Evolutionary conservation across 2,888 invertebrate genomes (phyloP), one percentile per base, ranked within the genome.

Genomic region (Leistus spinibarbis): DNA sequence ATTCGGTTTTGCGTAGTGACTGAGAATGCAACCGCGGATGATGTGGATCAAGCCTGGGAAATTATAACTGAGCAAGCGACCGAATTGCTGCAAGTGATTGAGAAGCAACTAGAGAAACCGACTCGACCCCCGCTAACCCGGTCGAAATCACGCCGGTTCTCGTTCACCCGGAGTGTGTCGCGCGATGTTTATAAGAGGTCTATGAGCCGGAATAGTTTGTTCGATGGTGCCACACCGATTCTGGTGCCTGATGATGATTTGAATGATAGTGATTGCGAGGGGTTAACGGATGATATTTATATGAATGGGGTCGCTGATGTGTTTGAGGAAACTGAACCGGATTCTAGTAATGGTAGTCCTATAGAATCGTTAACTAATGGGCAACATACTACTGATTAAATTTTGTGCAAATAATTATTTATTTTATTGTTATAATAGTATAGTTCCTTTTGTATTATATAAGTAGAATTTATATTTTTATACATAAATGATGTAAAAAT

Each of bases 1-100:
- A 89, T 93, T 74, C 86, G 95, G 72, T 96, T 96, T 86, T 95
- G 94, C 82, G 92, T 96, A 0, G 92, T 92, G 60, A 89, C 92
- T 19, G 94, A 96, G 83, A 88, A 93, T 80, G 94, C 95, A 2
- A 89, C 86, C 0, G 92, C 93, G 74, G 89, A 90, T 60, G 92
- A 95, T 81, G 91, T 95, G 64, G 90, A 90, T 65, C 87, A 89
- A 77, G 92, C 92, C 0, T 90, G 91, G 88, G 85, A 87, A 27
- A 87, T 91, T 16, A 91, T 92, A 72, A 87, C 87, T 77, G 85
- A 88, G 73, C 88, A 89, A 78, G 91, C 92, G 0, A 86, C 87
- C 5, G 90, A 90, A 76, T 85, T 91, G 7, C 80, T 91, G 70
- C 83, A 87, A 9, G 82, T 85, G 0, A 82, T 84, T 72, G 83